Conservation (phyloP, 2,113 vertebrate genomes). For the Xiphophorus hellerii region DNA sequence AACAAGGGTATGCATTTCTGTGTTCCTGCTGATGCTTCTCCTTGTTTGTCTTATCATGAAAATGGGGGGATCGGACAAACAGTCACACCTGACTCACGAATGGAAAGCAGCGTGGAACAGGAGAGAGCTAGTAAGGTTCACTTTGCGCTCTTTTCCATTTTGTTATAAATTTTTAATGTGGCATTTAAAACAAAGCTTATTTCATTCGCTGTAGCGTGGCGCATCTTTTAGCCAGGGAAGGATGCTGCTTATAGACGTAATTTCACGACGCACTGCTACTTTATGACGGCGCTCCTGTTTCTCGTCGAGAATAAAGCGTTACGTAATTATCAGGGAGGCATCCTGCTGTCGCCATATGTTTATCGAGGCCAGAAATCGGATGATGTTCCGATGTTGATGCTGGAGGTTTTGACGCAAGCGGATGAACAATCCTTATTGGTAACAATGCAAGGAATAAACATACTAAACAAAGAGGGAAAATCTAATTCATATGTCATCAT, state of each 20-base stretch:
- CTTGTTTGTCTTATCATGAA: no score
- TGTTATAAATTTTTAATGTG: conserved; percentile 67
- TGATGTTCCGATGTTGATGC: conserved; percentile 5
- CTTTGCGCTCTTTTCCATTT: conserved; percentile 59
- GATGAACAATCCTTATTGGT: not conserved
- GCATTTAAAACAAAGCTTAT: conserved; percentile 11
- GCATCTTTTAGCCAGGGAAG: not conserved
- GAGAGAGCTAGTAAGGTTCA: conserved; percentile 10
- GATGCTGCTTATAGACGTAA: not conserved
- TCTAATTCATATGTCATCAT: not conserved
- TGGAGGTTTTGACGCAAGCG: not conserved
- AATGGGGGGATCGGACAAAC: not conserved
- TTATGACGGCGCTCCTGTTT: conserved; percentile 32
- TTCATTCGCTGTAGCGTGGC: not conserved
- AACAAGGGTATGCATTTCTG: conserved; percentile 35
- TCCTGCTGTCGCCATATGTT: conserved; percentile 59
- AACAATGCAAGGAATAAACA: not conserved
- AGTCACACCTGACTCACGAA: conserved; percentile 5
- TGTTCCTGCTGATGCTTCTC: not conserved
- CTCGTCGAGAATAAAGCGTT: conserved; percentile 59
- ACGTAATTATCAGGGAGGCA: conserved; percentile 65
- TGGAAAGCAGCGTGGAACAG: conserved; percentile 13
- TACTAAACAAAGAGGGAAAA: not conserved
- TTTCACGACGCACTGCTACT: not conserved
- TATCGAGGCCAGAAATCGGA: conserved; percentile 35